A percentile compares a stretch with the other conserved stretches of the same genome.
Conservation (phyloP, 2,797 vertebrate genomes). For the Echiichthys vipera region DNA sequence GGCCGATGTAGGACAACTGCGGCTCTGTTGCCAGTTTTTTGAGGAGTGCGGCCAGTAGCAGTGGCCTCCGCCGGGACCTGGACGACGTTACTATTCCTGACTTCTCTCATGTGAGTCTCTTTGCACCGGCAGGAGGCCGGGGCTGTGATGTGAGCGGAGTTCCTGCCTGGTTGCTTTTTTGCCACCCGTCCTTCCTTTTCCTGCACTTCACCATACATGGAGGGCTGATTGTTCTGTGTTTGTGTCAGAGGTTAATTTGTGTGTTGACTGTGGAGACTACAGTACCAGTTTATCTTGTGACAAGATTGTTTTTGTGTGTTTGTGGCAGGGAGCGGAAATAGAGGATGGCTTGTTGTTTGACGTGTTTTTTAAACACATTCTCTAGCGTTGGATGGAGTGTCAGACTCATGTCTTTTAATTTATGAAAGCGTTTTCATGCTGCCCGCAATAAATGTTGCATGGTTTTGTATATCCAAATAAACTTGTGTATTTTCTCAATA, state of each 20-base stretch:
- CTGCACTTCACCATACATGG: background rate
- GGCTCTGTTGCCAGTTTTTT: slow-evolving; percentile 80
- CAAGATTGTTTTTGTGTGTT: background rate
- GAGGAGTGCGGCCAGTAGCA: slow-evolving; percentile 66
- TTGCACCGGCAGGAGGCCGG: slow-evolving; percentile 9
- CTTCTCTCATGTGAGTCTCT: slow-evolving; percentile 78
- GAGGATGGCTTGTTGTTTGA: background rate
- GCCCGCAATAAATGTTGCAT: slow-evolving; percentile 2
- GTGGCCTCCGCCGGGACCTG: slow-evolving; percentile 73
- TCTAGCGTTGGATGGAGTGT: background rate
- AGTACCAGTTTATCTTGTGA: too few relatives aligned
- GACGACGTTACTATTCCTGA: slow-evolving; percentile 82
- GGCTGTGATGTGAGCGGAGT: slow-evolving; percentile 23
- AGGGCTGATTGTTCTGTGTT: background rate
- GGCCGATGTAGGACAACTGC: slow-evolving; percentile 74
- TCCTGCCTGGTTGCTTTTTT: slow-evolving; percentile 8
- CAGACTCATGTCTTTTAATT: slow-evolving; percentile 2
- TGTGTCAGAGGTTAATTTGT: slow-evolving; percentile 19
- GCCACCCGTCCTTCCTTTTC: background rate
- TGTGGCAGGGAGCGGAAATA: background rate
- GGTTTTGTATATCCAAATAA: background rate
- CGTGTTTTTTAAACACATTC: slow-evolving; percentile 3
- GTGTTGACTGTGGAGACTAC: slow-evolving; percentile 3
- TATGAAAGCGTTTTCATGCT: background rate
- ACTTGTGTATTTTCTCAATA: background rate